A percentile compares a stretch with the other conserved stretches of the same genome.
These are phyloP conservation scores for Protaetia brevitarsis DNA, from an alignment of 1,140 invertebrate species.

Conservation along the genomic window DNA sequence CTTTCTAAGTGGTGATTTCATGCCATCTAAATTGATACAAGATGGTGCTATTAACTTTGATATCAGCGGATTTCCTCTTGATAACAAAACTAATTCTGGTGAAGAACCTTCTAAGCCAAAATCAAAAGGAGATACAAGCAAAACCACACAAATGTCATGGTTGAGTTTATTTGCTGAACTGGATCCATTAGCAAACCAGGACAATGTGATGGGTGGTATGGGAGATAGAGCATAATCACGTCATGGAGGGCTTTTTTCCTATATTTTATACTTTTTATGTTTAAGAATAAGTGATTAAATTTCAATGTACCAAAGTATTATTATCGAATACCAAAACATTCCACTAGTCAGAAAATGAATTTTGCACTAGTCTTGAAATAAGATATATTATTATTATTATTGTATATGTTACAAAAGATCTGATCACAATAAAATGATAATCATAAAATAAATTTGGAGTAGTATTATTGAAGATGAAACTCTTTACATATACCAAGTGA, in stretches of 20 bases:
- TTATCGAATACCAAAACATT: conserved; percentile 13
- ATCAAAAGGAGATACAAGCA: too few species aligned
- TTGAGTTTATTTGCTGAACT: too few species aligned
- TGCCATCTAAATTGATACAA: conserved; percentile 35
- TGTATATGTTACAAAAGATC: conserved; percentile 1
- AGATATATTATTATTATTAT: neutral
- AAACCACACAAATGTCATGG: too few species aligned
- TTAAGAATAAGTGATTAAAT: conserved; percentile 11
- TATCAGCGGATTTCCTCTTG: neutral
- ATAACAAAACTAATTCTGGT: neutral
- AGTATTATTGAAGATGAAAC: neutral
- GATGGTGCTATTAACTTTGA: neutral
- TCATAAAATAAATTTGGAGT: neutral
- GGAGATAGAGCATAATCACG: conserved; percentile 2
- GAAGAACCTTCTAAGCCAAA: neutral
- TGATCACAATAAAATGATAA: conserved; percentile 7
- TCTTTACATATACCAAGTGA: neutral
- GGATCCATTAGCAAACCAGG: too few species aligned
- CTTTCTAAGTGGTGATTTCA: too few species aligned
- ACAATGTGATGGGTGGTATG: too few species aligned
- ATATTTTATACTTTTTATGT: conserved; percentile 12
- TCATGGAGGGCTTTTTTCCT: neutral
- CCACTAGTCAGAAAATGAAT: conserved; percentile 12
- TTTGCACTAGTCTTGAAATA: conserved; percentile 21
- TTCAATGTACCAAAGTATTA: conserved; percentile 5